These are phyloP conservation scores for Acipenser oxyrinchus DNA, from an alignment of 2,797 vertebrate species.

Conservation along the genomic window DNA sequence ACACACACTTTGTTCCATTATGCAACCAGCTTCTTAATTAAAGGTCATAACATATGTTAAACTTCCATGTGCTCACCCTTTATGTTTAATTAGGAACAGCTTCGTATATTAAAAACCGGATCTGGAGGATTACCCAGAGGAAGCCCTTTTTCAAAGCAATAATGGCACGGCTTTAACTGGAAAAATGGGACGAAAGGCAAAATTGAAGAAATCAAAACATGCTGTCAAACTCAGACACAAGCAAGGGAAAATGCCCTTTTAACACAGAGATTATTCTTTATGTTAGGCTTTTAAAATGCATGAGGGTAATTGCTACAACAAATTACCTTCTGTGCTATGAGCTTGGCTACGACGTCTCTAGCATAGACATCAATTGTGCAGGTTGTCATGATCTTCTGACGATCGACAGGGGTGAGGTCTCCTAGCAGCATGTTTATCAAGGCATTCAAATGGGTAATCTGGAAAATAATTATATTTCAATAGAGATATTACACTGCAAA, in stretches of 20 bases:
- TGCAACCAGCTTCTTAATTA: too few species aligned
- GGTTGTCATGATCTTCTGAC: conserved; percentile 84
- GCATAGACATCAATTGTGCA: conserved; percentile 78
- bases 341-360: conserved; percentile 73
- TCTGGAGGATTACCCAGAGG: too few species aligned
- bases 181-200: conserved; percentile 50
- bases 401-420: conserved; percentile 65
- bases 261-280: conserved; percentile 69
- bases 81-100: too few species aligned
- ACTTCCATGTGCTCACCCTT: too few species aligned
- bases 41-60: too few species aligned
- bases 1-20: too few species aligned
- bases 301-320: conserved; percentile 88
- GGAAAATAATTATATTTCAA: conserved; percentile 59
- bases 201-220: conserved; percentile 77
- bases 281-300: conserved; percentile 77
- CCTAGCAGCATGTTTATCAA: conserved; percentile 87
- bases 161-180: neutral
- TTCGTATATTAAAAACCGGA: too few species aligned
- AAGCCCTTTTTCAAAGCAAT: too few species aligned
- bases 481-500: conserved; percentile 62
- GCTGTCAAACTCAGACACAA: conserved; percentile 58
- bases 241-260: conserved; percentile 75
- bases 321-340: conserved; percentile 82
- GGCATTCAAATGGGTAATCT: conserved; percentile 86